These are phyloP conservation scores for Phanerotoma sp. DNA, from an alignment of 2,888 invertebrate genomes.

Conservation along the genomic window DNA sequence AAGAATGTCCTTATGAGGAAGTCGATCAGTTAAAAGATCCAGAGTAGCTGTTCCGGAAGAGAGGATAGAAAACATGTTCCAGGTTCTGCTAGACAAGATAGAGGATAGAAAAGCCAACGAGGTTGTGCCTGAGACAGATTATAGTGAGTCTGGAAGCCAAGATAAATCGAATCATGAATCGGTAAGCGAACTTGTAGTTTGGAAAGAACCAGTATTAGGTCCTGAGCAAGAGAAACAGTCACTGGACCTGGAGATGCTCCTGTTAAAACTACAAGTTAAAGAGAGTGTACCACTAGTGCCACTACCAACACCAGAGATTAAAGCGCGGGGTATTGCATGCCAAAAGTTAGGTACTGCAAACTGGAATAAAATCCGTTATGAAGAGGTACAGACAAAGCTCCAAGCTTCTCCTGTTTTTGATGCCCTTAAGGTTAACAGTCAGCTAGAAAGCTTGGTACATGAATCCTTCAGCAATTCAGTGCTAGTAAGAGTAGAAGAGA, in stretches of 20 bases:
- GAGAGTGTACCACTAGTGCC: background rate
- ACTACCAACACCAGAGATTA: background rate
- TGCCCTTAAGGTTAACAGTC: background rate
- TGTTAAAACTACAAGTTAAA: background rate
- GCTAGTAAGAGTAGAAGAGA: background rate
- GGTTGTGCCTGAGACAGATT: background rate
- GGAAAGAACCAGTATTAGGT: background rate
- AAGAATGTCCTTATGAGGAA: too few species aligned
- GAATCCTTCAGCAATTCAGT: background rate
- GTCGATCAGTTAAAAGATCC: background rate
- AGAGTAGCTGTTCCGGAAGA: background rate
- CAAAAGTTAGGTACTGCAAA: background rate
- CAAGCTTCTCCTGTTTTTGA: background rate
- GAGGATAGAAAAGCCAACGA: background rate
- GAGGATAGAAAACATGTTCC: background rate
- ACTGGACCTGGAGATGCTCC: background rate
- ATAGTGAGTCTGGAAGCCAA: background rate
- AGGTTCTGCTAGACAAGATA: background rate
- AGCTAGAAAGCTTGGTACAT: background rate
- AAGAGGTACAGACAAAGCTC: background rate
- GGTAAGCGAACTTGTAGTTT: background rate
- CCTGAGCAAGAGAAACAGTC: background rate
- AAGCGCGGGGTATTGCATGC: background rate
- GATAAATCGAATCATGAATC: too few species aligned
- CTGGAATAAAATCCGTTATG: background rate